Base-by-base conservation (phyloP, 2,888 invertebrate species). In the Hyppa rectilinea region DNA sequence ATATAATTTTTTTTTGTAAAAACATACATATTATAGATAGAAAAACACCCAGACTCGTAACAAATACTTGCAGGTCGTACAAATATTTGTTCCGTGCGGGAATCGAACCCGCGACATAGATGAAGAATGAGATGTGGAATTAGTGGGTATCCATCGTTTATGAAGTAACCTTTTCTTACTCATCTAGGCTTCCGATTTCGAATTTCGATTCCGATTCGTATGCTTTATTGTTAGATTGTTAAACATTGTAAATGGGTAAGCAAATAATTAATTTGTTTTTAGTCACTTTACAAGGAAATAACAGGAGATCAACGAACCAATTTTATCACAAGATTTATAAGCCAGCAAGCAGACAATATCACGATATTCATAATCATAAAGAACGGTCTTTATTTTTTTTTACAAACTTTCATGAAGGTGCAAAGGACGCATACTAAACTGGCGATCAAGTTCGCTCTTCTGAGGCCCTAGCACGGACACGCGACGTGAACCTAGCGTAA, bases 371-470 rank as follows among this genome's bases (percentile, higher is more conserved):
- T 64, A 65, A 45, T 34, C 34, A 23, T 17, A 23, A 55, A 23
- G 36, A 58, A 38, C 23, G 5, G 47, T n/a, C 29, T 50, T n/a
- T n/a, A 36, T 45, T 34, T 38, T 62, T 55, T 23, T 58, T 58
- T 45, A 7, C 36, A 50, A 56, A 50, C 20, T 65, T 61, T 36
- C n/a, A 26, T 31, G 23, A n/a, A 12, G 9, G 36, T 23, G 43
- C 20, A 59, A 58, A 20, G 31, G 23, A 34, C 20, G n/a, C 20
- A 14, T 47, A 26, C 12, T 14, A 52, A 43, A 56, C 50, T 38
- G 52, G 47, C 52, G 55, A 26, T 29, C 12, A 58, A 64, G 45
- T 67, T 58, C 38, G 36, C 14, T 50, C 17, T 60, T 53, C 66
- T 34, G 17, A 34, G 34, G 55, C 9, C 14, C 4, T 3, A n/a